Evolutionary conservation across 1,140 invertebrate species (phyloP).

Genomic region (Tribolium madens): DNA sequence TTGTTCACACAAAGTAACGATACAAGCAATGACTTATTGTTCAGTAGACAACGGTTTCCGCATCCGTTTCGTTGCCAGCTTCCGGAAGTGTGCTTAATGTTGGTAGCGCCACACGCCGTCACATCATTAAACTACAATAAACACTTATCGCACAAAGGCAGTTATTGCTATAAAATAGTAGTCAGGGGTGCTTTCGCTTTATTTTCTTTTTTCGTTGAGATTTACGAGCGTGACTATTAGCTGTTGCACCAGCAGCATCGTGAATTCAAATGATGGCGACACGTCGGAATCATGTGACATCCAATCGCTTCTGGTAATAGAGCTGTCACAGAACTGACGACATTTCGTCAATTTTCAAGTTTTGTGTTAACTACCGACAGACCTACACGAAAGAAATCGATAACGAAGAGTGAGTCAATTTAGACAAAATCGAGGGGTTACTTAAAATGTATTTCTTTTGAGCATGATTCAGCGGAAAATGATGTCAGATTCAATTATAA

Average conservation of each 20-base stretch:
- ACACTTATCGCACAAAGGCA: constrained; percentile 60
- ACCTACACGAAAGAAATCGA: constrained; percentile 6
- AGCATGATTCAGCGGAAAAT: not conserved
- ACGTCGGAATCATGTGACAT: constrained; percentile 41
- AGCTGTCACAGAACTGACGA: constrained; percentile 37
- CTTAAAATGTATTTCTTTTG: not conserved
- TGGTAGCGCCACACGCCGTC: constrained; percentile 50
- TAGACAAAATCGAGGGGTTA: constrained; percentile 4
- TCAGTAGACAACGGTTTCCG: constrained; percentile 55
- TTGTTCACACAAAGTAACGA: not conserved
- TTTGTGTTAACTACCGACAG: constrained; percentile 25
- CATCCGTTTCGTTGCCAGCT: constrained; percentile 53
- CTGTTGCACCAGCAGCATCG: not conserved
- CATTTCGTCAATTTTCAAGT: constrained; percentile 38
- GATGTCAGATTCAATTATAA: not conserved
- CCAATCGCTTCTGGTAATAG: constrained; percentile 39
- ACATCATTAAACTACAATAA: constrained; percentile 61
- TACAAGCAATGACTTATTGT: constrained; percentile 52
- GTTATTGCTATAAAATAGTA: constrained; percentile 56
- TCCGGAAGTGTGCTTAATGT: constrained; percentile 58
- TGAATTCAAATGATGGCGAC: constrained; percentile 34
- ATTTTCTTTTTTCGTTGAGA: constrained; percentile 19
- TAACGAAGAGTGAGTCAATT: not conserved
- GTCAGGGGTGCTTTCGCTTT: constrained; percentile 37
- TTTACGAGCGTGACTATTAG: constrained; percentile 18